A percentile compares a stretch with the other conserved stretches of the same genome.
Evolutionary conservation across 1,140 invertebrate species (phyloP).

Genomic region (Pogonomyrmex barbatus): DNA sequence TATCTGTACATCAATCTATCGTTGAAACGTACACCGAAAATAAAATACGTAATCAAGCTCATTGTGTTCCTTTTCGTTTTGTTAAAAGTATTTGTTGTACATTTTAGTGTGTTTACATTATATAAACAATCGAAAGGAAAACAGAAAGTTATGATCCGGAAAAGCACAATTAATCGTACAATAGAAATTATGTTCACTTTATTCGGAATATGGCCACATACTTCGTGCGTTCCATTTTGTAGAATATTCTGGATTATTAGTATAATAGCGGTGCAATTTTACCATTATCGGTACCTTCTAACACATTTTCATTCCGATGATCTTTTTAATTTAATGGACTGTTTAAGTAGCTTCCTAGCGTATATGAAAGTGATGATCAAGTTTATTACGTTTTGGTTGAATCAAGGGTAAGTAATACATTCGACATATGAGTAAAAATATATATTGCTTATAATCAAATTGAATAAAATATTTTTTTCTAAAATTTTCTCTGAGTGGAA

Average conservation of each 20-base stretch:
- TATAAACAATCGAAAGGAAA: neutral
- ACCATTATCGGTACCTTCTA: constrained; percentile 17
- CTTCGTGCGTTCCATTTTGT: neutral
- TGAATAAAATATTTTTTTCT: neutral
- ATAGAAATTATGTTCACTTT: constrained; percentile 26
- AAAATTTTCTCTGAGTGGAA: neutral
- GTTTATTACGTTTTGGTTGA: constrained; percentile 25
- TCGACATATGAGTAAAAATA: neutral
- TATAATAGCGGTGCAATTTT: constrained; percentile 32
- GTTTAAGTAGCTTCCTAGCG: constrained; percentile 20
- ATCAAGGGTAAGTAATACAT: constrained; percentile 28
- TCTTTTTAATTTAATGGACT: constrained; percentile 42
- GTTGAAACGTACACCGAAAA: neutral
- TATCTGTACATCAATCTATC: constrained; percentile 3
- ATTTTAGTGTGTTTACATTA: neutral
- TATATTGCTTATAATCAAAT: neutral
- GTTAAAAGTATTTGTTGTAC: neutral
- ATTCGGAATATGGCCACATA: constrained; percentile 39
- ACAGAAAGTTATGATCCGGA: neutral
- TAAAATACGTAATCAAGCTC: neutral
- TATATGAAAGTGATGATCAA: constrained; percentile 30
- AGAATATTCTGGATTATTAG: constrained; percentile 47
- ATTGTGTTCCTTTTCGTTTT: neutral
- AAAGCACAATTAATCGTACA: constrained; percentile 34
- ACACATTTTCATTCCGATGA: constrained; percentile 36